Evolutionary conservation across 1,140 invertebrate genomes (phyloP).

Genomic region (Metopolophium dirhodum): DNA sequence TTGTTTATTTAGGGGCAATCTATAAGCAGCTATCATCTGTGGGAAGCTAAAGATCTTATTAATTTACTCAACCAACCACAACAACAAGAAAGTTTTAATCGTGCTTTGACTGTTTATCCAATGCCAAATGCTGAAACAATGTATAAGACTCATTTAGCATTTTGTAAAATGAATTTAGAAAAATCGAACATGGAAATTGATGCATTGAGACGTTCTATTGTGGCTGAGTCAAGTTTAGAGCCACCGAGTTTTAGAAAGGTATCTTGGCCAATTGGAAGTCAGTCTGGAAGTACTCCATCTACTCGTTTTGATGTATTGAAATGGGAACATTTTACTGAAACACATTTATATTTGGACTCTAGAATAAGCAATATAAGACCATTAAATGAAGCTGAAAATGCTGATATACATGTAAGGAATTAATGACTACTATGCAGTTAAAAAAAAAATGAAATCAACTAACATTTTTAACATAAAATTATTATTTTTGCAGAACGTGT

Average conservation of each 20-base stretch:
- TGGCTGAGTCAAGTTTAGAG: constrained; percentile 63
- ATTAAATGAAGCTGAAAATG: constrained; percentile 69
- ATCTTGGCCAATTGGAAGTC: constrained; percentile 84
- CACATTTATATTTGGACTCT: constrained; percentile 78
- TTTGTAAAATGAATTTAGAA: constrained; percentile 58
- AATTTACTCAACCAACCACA: constrained; percentile 18
- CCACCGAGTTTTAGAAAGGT: constrained; percentile 61
- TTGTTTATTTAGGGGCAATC: constrained; percentile 1
- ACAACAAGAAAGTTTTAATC: constrained; percentile 31
- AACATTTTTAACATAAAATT: neutral
- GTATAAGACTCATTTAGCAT: constrained; percentile 52
- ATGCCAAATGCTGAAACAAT: constrained; percentile 40
- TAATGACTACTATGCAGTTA: neutral
- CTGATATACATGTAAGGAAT: constrained; percentile 69
- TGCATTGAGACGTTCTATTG: constrained; percentile 62
- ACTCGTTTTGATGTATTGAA: constrained; percentile 84
- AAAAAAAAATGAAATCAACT: neutral
- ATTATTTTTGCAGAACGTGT: constrained; percentile 62
- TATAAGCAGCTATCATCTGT: constrained; percentile 39
- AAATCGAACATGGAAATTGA: constrained; percentile 59
- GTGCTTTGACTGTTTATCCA: constrained; percentile 50
- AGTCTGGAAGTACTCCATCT: constrained; percentile 70
- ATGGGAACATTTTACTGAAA: constrained; percentile 84
- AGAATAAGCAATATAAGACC: constrained; percentile 70
- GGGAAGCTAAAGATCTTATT: constrained; percentile 49